Evolutionary conservation across 2,797 vertebrate genomes (phyloP).

Genomic region (Diceros bicornis): DNA sequence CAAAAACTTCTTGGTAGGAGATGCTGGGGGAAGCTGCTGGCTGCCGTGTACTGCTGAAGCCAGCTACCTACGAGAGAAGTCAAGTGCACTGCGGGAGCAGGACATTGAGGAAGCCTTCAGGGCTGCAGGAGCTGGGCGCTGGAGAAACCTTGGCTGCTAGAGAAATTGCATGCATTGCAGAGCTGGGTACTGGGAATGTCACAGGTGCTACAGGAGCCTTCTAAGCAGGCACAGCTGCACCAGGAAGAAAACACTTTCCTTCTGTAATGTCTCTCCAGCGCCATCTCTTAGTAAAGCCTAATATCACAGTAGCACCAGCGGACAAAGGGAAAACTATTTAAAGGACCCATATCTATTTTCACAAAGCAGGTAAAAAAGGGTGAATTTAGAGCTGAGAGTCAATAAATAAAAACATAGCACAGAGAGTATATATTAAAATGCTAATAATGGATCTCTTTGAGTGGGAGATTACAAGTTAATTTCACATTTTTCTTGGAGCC

Average conservation of each 20-base stretch:
- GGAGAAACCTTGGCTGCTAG: not conserved
- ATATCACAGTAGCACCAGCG: accelerated
- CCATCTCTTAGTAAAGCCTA: not conserved
- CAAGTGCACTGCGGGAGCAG: too few relatives aligned
- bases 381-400: not conserved
- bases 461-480: not conserved
- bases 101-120: not conserved
- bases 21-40: too few relatives aligned
- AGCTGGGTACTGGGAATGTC: not conserved
- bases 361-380: not conserved
- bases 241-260: not conserved
- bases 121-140: not conserved
- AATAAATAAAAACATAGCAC: not conserved
- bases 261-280: not conserved
- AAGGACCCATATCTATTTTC: not conserved
- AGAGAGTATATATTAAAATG: not conserved
- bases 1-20: not conserved
- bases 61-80: not conserved
- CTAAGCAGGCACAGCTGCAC: not conserved
- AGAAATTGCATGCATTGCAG: not conserved
- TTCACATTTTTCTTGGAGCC: slow-evolving; percentile 19
- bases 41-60: not conserved
- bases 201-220: not conserved
- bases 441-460: not conserved
- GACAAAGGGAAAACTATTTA: not conserved